Evolutionary conservation across 2,797 vertebrate species (phyloP).

Genomic region (Chrysocyon brachyurus): DNA sequence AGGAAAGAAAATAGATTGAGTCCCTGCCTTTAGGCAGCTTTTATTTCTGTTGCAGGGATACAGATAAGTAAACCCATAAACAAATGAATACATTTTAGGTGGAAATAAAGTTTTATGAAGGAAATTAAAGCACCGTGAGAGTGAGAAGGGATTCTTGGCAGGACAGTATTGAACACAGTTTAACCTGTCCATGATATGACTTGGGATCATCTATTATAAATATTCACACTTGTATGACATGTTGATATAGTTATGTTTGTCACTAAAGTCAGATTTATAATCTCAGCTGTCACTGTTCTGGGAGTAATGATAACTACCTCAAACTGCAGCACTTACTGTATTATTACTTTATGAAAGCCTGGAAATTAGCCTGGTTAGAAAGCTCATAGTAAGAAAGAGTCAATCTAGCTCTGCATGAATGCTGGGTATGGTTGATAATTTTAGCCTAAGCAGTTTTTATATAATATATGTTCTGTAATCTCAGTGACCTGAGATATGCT

Average conservation of each 20-base stretch:
- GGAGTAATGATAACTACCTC: background rate
- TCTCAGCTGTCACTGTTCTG: background rate
- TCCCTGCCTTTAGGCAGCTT: background rate
- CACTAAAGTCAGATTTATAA: conserved; percentile 20
- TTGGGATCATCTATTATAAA: background rate
- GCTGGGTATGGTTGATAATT: background rate
- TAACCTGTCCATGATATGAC: conserved; percentile 4
- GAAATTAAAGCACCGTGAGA: background rate
- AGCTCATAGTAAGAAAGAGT: background rate
- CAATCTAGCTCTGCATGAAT: background rate
- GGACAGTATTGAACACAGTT: background rate
- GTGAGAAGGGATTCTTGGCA: background rate
- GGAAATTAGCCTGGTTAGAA: background rate
- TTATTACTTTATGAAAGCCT: conserved; percentile 20
- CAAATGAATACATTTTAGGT: background rate
- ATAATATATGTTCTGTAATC: background rate
- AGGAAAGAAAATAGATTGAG: background rate
- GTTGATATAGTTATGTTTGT: background rate
- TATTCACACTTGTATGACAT: background rate
- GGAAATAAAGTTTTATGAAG: background rate
- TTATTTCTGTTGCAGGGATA: background rate
- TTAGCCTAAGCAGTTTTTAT: background rate
- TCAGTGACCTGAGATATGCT: background rate
- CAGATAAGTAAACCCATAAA: background rate
- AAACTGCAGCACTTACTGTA: background rate